Conservation (phyloP, 2,888 invertebrate genomes). For the Ellobium chinense region DNA sequence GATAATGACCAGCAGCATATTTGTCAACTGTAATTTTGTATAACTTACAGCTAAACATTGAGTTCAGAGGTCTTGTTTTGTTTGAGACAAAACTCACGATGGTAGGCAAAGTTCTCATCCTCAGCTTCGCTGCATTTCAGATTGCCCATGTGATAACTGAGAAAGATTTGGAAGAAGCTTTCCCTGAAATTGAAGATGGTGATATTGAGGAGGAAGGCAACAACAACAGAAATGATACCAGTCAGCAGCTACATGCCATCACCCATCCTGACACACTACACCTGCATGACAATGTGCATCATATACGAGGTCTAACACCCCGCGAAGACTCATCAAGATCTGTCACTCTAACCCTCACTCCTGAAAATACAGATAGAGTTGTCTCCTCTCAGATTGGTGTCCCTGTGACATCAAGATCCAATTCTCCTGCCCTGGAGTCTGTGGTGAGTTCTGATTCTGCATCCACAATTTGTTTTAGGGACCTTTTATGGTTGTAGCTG, state of each 20-base stretch:
- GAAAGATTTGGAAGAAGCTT: not conserved
- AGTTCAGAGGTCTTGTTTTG: no score
- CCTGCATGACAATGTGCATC: not conserved
- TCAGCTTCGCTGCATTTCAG: no score
- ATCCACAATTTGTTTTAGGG: no score
- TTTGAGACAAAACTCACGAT: no score
- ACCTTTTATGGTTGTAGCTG: no score
- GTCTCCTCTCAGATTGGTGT: not conserved
- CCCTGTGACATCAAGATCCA: constrained; percentile 15
- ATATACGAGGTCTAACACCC: not conserved
- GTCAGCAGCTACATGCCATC: not conserved
- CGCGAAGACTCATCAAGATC: not conserved
- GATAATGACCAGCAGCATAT: no score
- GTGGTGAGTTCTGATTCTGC: no score
- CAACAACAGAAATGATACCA: not conserved
- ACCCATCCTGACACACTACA: not conserved
- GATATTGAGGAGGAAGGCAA: not conserved
- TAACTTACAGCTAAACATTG: no score
- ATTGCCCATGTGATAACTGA: no score
- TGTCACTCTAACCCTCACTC: not conserved
- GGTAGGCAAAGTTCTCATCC: no score
- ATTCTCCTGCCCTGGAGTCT: not conserved
- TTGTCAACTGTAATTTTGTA: no score
- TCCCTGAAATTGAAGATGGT: not conserved
- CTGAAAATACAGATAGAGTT: not conserved